These are phyloP conservation scores for Fragum whitleyi DNA, from an alignment of 2,888 invertebrate genomes.

Conservation along the genomic window DNA sequence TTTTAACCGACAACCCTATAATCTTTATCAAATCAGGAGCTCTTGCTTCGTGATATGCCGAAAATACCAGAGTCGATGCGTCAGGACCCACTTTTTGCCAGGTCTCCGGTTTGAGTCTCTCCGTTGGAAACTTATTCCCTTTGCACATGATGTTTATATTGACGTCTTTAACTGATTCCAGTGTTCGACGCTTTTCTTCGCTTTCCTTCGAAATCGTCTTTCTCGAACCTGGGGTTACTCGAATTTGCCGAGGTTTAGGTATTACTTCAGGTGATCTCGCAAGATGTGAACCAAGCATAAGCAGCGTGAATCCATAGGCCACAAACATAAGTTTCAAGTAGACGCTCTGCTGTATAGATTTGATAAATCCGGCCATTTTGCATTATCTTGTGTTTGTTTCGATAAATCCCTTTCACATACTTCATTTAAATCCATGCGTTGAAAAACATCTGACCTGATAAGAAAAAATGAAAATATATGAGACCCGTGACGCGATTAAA, in stretches of 20 bases:
- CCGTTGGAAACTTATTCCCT: neutral
- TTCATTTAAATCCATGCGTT: too few species aligned
- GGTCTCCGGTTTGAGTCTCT: neutral
- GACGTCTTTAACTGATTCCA: neutral
- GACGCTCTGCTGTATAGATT: slow-evolving; percentile 2
- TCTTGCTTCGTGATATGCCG: neutral
- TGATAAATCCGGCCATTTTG: slow-evolving; percentile 11
- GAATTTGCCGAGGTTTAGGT: neutral
- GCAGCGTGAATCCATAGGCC: neutral
- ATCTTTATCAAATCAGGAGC: neutral
- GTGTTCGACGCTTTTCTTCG: neutral
- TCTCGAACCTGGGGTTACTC: neutral
- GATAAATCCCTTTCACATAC: too few species aligned
- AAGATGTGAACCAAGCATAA: slow-evolving; percentile 9
- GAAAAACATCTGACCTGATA: too few species aligned
- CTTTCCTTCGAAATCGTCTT: neutral
- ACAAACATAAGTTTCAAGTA: slow-evolving; percentile 10
- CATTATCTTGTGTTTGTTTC: neutral
- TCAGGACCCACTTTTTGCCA: slow-evolving; percentile 12
- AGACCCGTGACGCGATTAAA: too few species aligned
- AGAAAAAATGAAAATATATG: too few species aligned
- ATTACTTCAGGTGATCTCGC: neutral
- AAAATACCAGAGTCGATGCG: slow-evolving; percentile 7
- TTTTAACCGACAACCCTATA: neutral
- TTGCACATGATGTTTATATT: neutral